phyloP scores from a whole-genome alignment of 2,797 vertebrate genomes.

The Sphenopsis melanotis region DNA sequence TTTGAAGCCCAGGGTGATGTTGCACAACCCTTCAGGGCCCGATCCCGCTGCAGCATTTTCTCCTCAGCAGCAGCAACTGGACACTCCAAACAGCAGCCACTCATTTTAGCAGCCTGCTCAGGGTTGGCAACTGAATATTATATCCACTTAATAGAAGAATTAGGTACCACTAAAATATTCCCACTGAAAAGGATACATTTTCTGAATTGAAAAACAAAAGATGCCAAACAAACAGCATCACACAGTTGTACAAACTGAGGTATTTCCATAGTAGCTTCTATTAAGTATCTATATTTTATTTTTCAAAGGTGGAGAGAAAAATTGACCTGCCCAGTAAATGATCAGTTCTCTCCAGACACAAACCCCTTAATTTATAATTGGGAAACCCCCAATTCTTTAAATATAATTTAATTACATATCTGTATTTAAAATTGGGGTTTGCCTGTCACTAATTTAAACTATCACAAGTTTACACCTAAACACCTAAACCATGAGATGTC shows the following conservation, averaged over 20 bases:
- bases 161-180: background rate
- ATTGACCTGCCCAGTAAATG: accelerated
- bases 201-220: background rate
- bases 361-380: background rate
- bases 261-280: background rate
- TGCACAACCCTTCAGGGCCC: background rate
- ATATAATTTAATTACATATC: background rate
- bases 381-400: background rate
- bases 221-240: background rate
- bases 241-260: background rate
- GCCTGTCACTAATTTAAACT: background rate
- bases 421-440: background rate
- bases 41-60: background rate
- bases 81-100: background rate
- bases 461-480: background rate
- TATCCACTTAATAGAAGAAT: background rate
- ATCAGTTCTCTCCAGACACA: background rate
- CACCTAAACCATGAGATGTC: background rate
- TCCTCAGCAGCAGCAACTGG: background rate
- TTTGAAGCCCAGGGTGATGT: background rate
- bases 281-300: background rate
- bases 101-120: background rate
- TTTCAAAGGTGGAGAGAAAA: background rate
- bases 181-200: background rate
- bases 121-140: background rate